A percentile compares a stretch with the other conserved stretches of the same genome.
phyloP scores from a whole-genome alignment of 2,113 vertebrate genomes.

The Nycticryphes semicollaris region DNA sequence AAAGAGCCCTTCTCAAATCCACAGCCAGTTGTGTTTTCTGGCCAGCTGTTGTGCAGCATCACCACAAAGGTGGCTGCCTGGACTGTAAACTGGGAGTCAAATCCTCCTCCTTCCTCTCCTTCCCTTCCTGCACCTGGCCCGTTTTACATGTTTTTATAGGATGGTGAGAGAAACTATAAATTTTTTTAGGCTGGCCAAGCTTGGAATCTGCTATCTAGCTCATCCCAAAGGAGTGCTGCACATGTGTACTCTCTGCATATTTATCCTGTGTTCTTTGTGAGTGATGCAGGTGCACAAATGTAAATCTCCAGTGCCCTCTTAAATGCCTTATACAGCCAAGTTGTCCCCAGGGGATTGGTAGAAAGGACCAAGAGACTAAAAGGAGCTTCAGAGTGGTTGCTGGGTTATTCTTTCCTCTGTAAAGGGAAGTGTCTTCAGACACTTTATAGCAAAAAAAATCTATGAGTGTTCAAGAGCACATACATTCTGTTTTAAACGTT shows the following conservation, averaged over 20 bases:
- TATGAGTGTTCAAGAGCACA: not conserved
- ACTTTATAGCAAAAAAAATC: not conserved
- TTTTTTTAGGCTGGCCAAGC: not conserved
- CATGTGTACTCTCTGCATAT: not conserved
- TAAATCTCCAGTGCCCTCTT: not conserved
- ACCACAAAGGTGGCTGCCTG: fast-evolving
- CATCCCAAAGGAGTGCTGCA: not conserved
- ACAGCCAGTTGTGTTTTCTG: not conserved
- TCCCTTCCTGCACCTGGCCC: not conserved
- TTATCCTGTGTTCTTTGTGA: not conserved
- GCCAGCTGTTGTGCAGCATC: not conserved
- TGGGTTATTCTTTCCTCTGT: not conserved
- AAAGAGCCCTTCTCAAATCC: not conserved
- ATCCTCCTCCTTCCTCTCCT: not conserved
- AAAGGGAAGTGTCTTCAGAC: not conserved
- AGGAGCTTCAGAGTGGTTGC: not conserved
- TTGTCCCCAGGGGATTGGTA: not conserved
- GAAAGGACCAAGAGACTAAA: not conserved
- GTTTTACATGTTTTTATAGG: not conserved
- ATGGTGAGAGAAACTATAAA: not conserved
- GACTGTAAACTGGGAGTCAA: not conserved
- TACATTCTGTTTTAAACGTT: not conserved
- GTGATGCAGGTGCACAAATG: not conserved
- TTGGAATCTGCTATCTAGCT: not conserved
- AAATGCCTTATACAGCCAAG: not conserved